These are phyloP conservation scores for Andricus quercusramuli DNA, from an alignment of 2,888 invertebrate species.

Conservation along the genomic window DNA sequence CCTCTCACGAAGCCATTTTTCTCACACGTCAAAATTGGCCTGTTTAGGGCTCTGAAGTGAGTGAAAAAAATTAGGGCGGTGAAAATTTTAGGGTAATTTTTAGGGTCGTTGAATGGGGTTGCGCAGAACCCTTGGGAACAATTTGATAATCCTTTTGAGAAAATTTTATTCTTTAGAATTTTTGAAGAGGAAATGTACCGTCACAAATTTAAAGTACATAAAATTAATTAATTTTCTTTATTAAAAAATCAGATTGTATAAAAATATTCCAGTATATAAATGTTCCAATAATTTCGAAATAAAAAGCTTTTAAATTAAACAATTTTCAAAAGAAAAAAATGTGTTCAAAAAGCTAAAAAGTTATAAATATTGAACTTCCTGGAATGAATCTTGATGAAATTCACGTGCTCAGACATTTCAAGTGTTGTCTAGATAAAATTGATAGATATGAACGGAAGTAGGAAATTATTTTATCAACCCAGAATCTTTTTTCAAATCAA, in stretches of 20 bases:
- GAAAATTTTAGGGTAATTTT: background rate
- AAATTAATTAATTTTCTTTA: too few relatives aligned
- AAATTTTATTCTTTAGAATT: background rate
- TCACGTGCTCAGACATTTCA: background rate
- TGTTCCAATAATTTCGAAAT: too few relatives aligned
- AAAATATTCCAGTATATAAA: too few relatives aligned
- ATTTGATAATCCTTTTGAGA: background rate
- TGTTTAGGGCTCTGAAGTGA: background rate
- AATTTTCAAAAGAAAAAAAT: too few relatives aligned
- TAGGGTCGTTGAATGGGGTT: background rate
- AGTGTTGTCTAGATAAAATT: conserved; percentile 29
- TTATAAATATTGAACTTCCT: background rate
- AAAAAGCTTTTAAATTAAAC: too few relatives aligned
- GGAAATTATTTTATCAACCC: conserved; percentile 1
- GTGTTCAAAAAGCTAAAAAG: too few relatives aligned
- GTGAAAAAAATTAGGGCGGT: too few relatives aligned
- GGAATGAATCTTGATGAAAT: background rate
- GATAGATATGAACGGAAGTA: conserved; percentile 5
- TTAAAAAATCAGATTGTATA: too few relatives aligned
- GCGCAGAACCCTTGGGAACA: background rate
- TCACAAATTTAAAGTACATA: too few relatives aligned
- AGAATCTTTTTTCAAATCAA: background rate
- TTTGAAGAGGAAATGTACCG: background rate
- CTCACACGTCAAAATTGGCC: background rate
- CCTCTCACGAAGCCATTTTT: background rate